Evolutionary conservation across 1,140 invertebrate species (phyloP).

Genomic region (Atopsyche davidsoni): DNA sequence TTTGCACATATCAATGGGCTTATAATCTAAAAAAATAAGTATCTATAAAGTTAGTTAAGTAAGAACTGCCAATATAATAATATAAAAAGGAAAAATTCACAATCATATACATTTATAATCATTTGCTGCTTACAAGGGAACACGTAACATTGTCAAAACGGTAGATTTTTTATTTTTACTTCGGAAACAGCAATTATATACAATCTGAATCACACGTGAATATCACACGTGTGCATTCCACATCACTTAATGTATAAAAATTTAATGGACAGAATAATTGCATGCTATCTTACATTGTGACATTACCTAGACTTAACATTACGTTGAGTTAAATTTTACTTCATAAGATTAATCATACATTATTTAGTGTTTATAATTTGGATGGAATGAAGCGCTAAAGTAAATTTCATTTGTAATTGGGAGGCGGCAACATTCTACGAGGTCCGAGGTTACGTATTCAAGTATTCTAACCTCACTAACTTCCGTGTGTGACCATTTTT

Average conservation of each 20-base stretch:
- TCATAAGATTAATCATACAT: conserved; percentile 29
- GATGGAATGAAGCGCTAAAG: conserved; percentile 29
- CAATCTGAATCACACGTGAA: neutral
- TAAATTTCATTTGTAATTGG: too few relatives aligned
- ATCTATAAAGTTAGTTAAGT: too few relatives aligned
- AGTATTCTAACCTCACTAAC: too few relatives aligned
- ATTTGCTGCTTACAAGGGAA: too few relatives aligned
- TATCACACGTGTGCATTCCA: conserved; percentile 8
- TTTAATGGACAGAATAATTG: conserved; percentile 32
- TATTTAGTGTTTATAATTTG: conserved; percentile 25
- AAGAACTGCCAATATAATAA: too few relatives aligned
- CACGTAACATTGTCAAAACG: conserved; percentile 5
- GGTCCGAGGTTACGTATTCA: too few relatives aligned
- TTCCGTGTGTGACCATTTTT: too few relatives aligned
- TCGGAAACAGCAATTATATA: conserved; percentile 4
- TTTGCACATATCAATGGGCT: too few relatives aligned
- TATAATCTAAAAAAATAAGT: too few relatives aligned
- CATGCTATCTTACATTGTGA: conserved; percentile 31
- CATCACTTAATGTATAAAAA: conserved; percentile 27
- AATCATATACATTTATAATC: too few relatives aligned
- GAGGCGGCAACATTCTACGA: too few relatives aligned
- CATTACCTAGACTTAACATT: conserved; percentile 19
- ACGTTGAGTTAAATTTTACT: conserved; percentile 23
- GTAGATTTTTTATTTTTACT: neutral
- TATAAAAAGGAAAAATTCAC: too few relatives aligned